A percentile compares a stretch with the other conserved stretches of the same genome.
Conservation (phyloP, 2,113 vertebrate genomes). For the Xiphophorus maculatus region DNA sequence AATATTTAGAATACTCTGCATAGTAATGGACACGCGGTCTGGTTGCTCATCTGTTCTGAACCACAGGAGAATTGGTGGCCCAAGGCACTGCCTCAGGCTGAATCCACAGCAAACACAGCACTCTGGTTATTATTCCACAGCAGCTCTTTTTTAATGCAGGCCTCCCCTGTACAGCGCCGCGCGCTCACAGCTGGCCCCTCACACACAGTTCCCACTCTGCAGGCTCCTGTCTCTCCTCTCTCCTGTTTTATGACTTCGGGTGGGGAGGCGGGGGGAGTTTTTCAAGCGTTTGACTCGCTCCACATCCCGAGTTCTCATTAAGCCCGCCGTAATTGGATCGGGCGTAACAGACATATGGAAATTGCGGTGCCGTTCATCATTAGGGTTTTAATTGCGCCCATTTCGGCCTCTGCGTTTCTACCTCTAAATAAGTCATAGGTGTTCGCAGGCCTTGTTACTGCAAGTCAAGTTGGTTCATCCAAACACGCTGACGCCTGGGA, state of each 20-base stretch:
- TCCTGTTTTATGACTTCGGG: slow-evolving; percentile 13
- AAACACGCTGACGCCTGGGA: slow-evolving; percentile 12
- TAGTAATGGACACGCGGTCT: slow-evolving; percentile 60
- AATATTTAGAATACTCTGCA: slow-evolving; percentile 44
- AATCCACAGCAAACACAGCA: slow-evolving; percentile 63
- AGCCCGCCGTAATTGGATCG: slow-evolving; percentile 75
- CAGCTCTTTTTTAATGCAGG: slow-evolving; percentile 34
- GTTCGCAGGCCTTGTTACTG: slow-evolving; percentile 45
- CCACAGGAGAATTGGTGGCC: slow-evolving; percentile 68
- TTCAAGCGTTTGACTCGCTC: slow-evolving; percentile 66
- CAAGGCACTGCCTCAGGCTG: slow-evolving; percentile 64
- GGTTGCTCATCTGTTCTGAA: slow-evolving; percentile 70
- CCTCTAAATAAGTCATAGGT: slow-evolving; percentile 72
- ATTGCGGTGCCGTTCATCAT: slow-evolving; percentile 83
- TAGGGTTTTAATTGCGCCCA: slow-evolving; percentile 78
- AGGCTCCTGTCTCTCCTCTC: slow-evolving; percentile 8
- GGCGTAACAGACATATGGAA: slow-evolving; percentile 81
- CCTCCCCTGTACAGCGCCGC: slow-evolving; percentile 35
- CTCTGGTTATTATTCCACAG: slow-evolving; percentile 64
- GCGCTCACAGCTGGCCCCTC: slow-evolving; percentile 58
- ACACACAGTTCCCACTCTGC: slow-evolving; percentile 28
- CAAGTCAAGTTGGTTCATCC: slow-evolving; percentile 22
- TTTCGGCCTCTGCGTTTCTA: slow-evolving; percentile 51
- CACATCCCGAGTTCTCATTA: slow-evolving; percentile 77
- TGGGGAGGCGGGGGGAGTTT: slow-evolving; percentile 35